Evolutionary conservation across 2,888 invertebrate species (phyloP).

Genomic region (Chloroclystis v-ata): DNA sequence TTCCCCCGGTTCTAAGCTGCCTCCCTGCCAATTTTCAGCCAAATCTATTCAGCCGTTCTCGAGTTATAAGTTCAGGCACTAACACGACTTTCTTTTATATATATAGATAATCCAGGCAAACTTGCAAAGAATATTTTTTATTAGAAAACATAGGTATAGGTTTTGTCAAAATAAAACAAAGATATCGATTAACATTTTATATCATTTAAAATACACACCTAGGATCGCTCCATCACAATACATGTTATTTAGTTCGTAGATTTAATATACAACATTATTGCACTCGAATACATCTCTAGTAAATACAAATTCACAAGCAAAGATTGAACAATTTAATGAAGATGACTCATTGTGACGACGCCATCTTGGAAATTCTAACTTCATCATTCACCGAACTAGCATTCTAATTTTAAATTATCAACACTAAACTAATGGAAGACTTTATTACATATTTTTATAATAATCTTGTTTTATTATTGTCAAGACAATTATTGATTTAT

Average conservation of each 20-base stretch:
- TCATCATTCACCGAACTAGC: background rate
- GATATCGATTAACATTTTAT: constrained; percentile 69
- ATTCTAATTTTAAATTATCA: background rate
- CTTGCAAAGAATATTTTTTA: too few species aligned
- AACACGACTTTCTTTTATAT: too few species aligned
- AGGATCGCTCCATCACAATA: constrained; percentile 70
- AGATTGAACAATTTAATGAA: constrained; percentile 13
- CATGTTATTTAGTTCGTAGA: constrained; percentile 48
- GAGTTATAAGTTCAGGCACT: too few species aligned
- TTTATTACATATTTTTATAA: background rate
- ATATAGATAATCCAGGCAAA: too few species aligned
- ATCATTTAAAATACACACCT: constrained; percentile 76
- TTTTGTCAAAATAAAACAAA: constrained; percentile 44
- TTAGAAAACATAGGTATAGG: too few species aligned
- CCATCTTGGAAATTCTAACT: background rate
- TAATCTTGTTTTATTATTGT: too few species aligned
- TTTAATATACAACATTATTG: constrained; percentile 70
- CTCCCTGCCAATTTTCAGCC: too few species aligned
- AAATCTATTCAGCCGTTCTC: too few species aligned
- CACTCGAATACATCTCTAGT: constrained; percentile 59
- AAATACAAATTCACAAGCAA: constrained; percentile 29
- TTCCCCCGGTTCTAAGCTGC: too few species aligned
- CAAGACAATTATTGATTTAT: too few species aligned
- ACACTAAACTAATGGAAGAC: constrained; percentile 11
- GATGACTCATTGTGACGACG: background rate